Base-by-base conservation (phyloP, 2,888 invertebrate species). In the Mylabris sibirica region DNA sequence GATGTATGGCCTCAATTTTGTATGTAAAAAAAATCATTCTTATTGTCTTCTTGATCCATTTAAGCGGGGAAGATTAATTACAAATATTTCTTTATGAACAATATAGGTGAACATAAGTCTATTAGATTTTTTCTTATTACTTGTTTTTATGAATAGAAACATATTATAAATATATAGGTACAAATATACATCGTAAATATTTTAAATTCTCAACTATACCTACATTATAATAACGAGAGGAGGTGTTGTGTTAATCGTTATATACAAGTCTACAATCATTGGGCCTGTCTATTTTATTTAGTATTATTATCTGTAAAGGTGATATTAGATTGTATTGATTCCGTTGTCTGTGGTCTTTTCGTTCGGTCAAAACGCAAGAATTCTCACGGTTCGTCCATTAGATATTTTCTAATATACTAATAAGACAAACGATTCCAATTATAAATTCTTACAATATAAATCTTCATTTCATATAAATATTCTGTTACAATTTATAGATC, bases 381-480 rank as follows among this genome's bases (percentile, higher is more conserved):
- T 78, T 78, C 78, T 78, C 78, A 78, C 78, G 78, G 76, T 77
- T 75, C 73, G 67, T 68, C 69, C 70, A 72, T 63, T 11, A 74
- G 11, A 49, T 49, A 20, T 49, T 49, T 49, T 20, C 49, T n/a
- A 30, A 30, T 30, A 30, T 49, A 4, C 49, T n/a, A 30, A 30
- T 30, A 30, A 49, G 9, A 9, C 49, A 49, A n/a, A 49, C 17
- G 5, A n/a, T 17, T 49, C 8, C 2, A 53, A 53, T 53, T 24
- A 53, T 24, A 22, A 53, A 53, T 53, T 53, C 22, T 24, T 53
- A 12, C 53, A 53, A 17, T n/a, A 44, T 44, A 44, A 44, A 44
- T 17, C 44, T 44, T 44, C 4, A 12, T 44, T 44, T 17, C 8
- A 2, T 14, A 41, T n/a, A 41, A 41, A 41, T 17, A 41, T 35